phyloP scores from a whole-genome alignment of 2,113 vertebrate species.

The Telmatochromis brachygnathus region DNA sequence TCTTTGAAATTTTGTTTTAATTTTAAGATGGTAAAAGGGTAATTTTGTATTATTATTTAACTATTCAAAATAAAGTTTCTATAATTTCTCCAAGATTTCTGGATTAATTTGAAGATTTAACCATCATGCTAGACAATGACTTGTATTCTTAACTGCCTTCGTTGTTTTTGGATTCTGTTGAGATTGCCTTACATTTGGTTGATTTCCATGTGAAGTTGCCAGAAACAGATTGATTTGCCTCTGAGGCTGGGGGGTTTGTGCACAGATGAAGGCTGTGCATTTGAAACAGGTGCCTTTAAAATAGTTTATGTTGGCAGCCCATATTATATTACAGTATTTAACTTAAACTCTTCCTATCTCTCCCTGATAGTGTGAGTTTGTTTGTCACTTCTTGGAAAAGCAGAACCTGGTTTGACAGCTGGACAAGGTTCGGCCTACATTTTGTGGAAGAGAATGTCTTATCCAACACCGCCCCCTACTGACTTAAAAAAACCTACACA shows the following conservation, averaged over 20 bases:
- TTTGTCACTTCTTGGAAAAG: slow-evolving; percentile 57
- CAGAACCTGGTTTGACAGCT: slow-evolving; percentile 55
- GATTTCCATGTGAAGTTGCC: background rate
- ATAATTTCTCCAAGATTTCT: background rate
- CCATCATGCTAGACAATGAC: background rate
- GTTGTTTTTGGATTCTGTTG: background rate
- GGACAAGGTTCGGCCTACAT: slow-evolving; percentile 29
- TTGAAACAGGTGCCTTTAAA: background rate
- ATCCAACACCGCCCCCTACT: slow-evolving; percentile 28
- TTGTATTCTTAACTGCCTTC: background rate
- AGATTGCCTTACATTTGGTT: background rate
- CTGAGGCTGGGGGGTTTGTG: background rate
- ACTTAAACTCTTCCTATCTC: fast-evolving
- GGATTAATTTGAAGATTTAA: background rate
- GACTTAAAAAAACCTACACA: background rate
- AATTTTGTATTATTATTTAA: background rate
- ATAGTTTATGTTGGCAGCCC: fast-evolving
- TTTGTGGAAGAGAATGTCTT: slow-evolving; percentile 44
- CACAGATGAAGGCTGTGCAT: background rate
- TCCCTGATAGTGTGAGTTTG: background rate
- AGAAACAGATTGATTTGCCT: background rate
- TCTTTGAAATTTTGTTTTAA: fast-evolving
- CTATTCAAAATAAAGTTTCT: background rate
- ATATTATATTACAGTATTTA: background rate
- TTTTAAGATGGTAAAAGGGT: background rate